Percentiles rank a stretch among this genome's conserved stretches.
These are phyloP conservation scores for Acyrthosiphon pisum DNA, from an alignment of 1,140 invertebrate species.

Conservation along the genomic window DNA sequence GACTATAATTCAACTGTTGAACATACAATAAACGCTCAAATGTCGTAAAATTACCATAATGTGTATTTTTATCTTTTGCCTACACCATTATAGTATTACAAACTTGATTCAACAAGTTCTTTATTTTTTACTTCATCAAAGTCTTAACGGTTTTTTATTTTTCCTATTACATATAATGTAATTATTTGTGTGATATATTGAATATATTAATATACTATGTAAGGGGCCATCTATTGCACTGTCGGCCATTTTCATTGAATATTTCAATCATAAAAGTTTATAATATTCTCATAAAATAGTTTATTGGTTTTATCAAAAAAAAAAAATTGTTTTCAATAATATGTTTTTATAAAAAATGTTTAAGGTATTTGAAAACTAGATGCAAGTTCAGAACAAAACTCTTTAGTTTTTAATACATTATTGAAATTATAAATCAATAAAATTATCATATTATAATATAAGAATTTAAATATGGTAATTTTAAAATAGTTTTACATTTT, in stretches of 20 bases:
- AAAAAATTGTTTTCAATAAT: too few species aligned
- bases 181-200: background rate
- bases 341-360: too few species aligned
- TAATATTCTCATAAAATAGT: background rate
- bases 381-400: too few species aligned
- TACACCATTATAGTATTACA: background rate
- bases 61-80: background rate
- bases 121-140: background rate
- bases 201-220: too few species aligned
- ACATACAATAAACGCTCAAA: background rate
- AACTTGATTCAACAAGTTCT: background rate
- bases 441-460: too few species aligned
- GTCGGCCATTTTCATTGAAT: background rate
- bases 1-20: constrained; percentile 22
- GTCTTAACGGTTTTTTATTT: background rate
- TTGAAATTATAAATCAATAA: too few species aligned
- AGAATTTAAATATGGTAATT: background rate
- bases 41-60: constrained; percentile 38
- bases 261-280: background rate
- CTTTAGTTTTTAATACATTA: too few species aligned
- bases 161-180: background rate
- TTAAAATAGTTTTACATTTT: background rate
- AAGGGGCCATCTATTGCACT: too few species aligned
- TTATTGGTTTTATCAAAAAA: background rate
- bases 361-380: too few species aligned